Evolutionary conservation across 2,797 vertebrate genomes (phyloP).

Genomic region (Dendrocincla tyrannina): DNA sequence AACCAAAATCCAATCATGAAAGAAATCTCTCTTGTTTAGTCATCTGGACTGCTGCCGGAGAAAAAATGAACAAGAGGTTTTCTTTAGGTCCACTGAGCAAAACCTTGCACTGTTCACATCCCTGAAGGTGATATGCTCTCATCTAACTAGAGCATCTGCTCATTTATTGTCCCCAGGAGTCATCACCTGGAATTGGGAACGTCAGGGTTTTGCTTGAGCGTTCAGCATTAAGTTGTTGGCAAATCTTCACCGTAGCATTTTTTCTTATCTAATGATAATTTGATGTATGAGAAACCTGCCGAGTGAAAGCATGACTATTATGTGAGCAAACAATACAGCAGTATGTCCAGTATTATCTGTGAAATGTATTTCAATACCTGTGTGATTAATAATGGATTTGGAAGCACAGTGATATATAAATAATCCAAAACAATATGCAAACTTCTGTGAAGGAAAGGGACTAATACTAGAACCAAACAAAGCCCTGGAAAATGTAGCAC

Average conservation of each 20-base stretch:
- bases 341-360: conserved; percentile 65
- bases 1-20: background rate
- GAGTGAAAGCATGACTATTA: conserved; percentile 50
- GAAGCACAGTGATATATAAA: conserved; percentile 59
- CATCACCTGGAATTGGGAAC: conserved; percentile 66
- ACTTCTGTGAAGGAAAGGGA: conserved; percentile 42
- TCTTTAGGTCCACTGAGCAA: conserved; percentile 52
- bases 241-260: conserved; percentile 42
- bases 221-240: conserved; percentile 62
- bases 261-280: conserved; percentile 70
- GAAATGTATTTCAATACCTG: conserved; percentile 69
- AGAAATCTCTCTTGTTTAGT: conserved; percentile 42
- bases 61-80: conserved; percentile 55
- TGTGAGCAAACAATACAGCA: conserved; percentile 56
- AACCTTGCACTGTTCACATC: conserved; percentile 46
- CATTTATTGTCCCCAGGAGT: conserved; percentile 63
- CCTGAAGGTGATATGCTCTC: conserved; percentile 62
- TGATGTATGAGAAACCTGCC: conserved; percentile 64
- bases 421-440: conserved; percentile 60
- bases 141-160: conserved; percentile 65
- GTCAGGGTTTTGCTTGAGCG: conserved; percentile 28
- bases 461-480: background rate
- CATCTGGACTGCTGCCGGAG: conserved; percentile 47
- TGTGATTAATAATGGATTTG: conserved; percentile 67
- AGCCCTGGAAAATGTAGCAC: conserved; percentile 11